phyloP scores from a whole-genome alignment of 2,113 vertebrate species.

The Syngnathus typhle region DNA sequence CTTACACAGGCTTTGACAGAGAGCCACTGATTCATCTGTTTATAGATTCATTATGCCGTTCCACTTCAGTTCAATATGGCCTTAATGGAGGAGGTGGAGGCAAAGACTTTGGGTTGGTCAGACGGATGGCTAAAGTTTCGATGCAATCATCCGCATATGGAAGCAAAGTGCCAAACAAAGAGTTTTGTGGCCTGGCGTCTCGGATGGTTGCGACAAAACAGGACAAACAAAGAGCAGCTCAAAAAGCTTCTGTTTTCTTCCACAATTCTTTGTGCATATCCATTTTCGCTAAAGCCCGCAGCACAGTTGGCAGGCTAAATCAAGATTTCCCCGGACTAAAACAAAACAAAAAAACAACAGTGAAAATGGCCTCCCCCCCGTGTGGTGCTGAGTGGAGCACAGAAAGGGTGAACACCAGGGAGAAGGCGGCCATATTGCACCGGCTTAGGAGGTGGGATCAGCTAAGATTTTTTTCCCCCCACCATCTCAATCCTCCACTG shows the following conservation, averaged over 20 bases:
- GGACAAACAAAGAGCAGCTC: constrained; percentile 51
- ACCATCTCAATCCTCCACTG: constrained; percentile 28
- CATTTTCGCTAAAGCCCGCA: constrained; percentile 41
- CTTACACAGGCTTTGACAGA: constrained; percentile 86
- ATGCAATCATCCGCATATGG: constrained; percentile 35
- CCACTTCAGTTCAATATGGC: constrained; percentile 88
- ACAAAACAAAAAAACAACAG: constrained; percentile 16
- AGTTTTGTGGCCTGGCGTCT: constrained; percentile 49
- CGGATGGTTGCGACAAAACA: constrained; percentile 46
- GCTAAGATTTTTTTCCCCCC: constrained; percentile 45
- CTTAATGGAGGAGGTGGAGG: constrained; percentile 80
- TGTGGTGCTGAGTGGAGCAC: constrained; percentile 33
- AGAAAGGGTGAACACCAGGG: constrained; percentile 44
- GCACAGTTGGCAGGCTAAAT: constrained; percentile 62
- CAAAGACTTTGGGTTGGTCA: constrained; percentile 15
- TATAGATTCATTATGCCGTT: constrained; percentile 49
- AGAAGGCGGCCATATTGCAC: constrained; percentile 70
- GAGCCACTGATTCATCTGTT: constrained; percentile 73
- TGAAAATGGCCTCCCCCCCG: constrained; percentile 48
- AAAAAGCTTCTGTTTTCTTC: constrained; percentile 56
- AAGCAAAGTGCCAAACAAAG: constrained; percentile 9
- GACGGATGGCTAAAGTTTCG: constrained; percentile 16
- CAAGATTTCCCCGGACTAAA: constrained; percentile 47
- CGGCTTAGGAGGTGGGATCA: constrained; percentile 65
- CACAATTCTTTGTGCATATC: constrained; percentile 36